phyloP scores from a whole-genome alignment of 2,888 invertebrate species.

The Nomada fabriciana region DNA sequence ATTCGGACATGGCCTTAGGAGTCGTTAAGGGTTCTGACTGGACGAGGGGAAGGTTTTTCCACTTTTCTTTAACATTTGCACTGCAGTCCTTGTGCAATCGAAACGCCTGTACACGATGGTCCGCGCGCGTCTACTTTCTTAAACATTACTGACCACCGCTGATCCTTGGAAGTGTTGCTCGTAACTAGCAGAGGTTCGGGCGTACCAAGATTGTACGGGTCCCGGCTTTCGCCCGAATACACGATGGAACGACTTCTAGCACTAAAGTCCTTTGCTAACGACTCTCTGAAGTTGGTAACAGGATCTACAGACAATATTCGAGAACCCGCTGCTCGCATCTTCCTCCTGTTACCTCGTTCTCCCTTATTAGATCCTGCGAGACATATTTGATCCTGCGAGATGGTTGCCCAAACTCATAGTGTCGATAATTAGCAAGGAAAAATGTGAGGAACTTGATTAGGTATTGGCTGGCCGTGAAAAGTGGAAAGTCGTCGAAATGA shows the following conservation, averaged over 20 bases:
- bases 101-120: no score
- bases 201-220: background rate
- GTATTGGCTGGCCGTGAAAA: background rate
- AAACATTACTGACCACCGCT: no score
- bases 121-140: no score
- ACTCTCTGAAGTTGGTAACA: slow-evolving; percentile 53
- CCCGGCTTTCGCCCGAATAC: slow-evolving; percentile 35
- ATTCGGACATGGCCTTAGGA: no score
- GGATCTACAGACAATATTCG: slow-evolving; percentile 42
- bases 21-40: no score
- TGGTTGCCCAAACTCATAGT: background rate
- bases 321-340: slow-evolving; percentile 15
- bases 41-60: no score
- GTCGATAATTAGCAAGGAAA: background rate
- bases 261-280: slow-evolving; percentile 36
- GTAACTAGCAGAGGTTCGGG: background rate
- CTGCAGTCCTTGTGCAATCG: no score
- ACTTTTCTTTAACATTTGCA: no score
- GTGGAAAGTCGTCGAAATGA: no score
- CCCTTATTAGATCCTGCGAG: slow-evolving; percentile 25
- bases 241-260: slow-evolving; percentile 13
- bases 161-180: background rate
- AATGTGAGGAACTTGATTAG: background rate
- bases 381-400: slow-evolving; percentile 25
- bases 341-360: background rate